Evolutionary conservation across 2,888 invertebrate species (phyloP).

Genomic region (Agrotis clavis): DNA sequence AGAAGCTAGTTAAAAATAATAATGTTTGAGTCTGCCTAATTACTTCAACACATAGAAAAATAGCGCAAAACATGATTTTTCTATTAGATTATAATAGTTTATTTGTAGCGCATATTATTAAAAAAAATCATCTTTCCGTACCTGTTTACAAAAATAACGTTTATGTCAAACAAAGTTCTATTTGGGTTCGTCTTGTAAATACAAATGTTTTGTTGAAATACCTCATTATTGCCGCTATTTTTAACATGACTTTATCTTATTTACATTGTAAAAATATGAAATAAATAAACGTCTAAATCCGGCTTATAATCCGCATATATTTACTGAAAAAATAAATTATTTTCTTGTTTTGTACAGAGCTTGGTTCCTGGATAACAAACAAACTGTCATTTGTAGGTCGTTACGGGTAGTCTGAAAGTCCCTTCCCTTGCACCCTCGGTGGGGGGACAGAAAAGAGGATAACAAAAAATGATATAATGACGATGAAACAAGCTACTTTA

Average conservation of each 20-base stretch:
- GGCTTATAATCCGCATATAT: not conserved
- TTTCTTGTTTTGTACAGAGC: no score
- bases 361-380: no score
- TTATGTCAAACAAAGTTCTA: not conserved
- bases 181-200: not conserved
- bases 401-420: no score
- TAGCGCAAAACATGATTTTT: not conserved
- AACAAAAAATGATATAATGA: no score
- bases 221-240: not conserved
- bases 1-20: not conserved
- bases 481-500: no score
- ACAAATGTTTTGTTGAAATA: constrained; percentile 1
- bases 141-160: not conserved
- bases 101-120: not conserved
- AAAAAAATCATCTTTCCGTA: not conserved
- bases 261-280: not conserved
- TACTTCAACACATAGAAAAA: not conserved
- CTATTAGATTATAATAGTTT: constrained; percentile 3
- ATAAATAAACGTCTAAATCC: not conserved
- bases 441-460: no score
- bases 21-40: not conserved
- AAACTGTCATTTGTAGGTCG: no score
- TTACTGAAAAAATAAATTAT: no score
- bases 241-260: not conserved
- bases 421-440: no score